These are phyloP conservation scores for Arbacia lixula DNA, from an alignment of 53 echinoderm and acorn worm species.

Conservation along the genomic window DNA sequence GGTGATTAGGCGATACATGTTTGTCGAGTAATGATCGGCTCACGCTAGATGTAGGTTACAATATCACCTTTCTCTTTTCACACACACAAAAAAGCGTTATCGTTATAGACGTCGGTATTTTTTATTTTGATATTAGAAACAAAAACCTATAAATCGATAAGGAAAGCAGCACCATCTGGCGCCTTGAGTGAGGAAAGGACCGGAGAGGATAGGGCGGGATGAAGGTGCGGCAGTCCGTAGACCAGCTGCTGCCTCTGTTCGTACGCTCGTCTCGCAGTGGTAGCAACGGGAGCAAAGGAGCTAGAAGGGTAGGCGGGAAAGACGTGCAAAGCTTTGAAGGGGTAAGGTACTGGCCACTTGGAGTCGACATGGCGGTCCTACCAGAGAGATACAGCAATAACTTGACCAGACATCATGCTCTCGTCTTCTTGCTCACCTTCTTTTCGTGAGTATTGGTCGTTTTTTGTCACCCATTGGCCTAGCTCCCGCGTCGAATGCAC, in stretches of 20 bases:
- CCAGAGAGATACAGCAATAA: constrained; percentile 25
- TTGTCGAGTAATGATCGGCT: no score
- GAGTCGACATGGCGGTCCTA: constrained; percentile 13
- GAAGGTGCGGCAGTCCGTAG: constrained; percentile 51
- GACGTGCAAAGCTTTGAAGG: not conserved
- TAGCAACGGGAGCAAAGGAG: no score
- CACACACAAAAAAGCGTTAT: no score
- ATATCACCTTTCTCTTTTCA: no score
- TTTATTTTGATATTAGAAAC: no score
- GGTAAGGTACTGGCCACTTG: constrained; percentile 15
- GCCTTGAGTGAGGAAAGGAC: not conserved
- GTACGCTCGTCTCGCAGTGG: not conserved
- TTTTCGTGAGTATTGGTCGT: constrained; percentile 88
- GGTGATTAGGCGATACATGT: no score
- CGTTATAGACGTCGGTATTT: no score
- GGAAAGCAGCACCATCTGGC: constrained; percentile 9
- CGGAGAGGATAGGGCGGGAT: no score
- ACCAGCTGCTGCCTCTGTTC: constrained; percentile 37
- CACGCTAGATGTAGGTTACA: no score
- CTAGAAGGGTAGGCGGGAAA: no score
- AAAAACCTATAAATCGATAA: not conserved
- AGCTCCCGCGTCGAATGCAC: no score
- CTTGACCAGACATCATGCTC: constrained; percentile 26
- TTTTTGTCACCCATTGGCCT: no score
- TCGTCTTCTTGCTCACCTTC: constrained; percentile 78